Conservation (phyloP, 2,113 vertebrate species). For the Heterotis niloticus region DNA sequence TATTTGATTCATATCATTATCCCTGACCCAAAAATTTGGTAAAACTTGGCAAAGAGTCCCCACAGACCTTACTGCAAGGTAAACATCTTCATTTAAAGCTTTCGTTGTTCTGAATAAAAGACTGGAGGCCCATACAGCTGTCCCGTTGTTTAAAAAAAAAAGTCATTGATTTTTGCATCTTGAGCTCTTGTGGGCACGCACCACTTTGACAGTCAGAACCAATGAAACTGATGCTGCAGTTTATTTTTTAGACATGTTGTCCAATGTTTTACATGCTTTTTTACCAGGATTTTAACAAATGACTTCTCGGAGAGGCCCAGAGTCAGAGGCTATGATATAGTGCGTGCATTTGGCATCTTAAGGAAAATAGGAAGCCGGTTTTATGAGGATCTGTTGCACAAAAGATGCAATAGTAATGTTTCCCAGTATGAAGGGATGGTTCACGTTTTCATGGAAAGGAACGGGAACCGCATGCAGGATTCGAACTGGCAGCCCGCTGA, state of each 20-base stretch:
- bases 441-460: not conserved
- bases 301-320: too few species aligned
- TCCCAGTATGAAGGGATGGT: too few species aligned
- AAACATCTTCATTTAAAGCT: not conserved
- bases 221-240: too few species aligned
- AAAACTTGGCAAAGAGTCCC: not conserved
- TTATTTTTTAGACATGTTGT: too few species aligned
- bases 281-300: too few species aligned
- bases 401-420: not conserved
- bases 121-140: not conserved
- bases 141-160: not conserved
- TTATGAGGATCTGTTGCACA: not conserved
- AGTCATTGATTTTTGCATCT: too few species aligned
- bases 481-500: not conserved
- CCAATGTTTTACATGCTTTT: too few species aligned
- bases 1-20: constrained; percentile 8
- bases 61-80: not conserved
- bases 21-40: not conserved
- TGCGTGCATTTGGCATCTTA: not conserved
- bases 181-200: too few species aligned
- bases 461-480: not conserved
- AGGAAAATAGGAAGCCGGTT: not conserved
- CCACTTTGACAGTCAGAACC: too few species aligned
- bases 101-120: not conserved
- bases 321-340: not conserved